Base-by-base conservation (phyloP, 64 coral and sea anemone species). In the Orbicella faveolata region DNA sequence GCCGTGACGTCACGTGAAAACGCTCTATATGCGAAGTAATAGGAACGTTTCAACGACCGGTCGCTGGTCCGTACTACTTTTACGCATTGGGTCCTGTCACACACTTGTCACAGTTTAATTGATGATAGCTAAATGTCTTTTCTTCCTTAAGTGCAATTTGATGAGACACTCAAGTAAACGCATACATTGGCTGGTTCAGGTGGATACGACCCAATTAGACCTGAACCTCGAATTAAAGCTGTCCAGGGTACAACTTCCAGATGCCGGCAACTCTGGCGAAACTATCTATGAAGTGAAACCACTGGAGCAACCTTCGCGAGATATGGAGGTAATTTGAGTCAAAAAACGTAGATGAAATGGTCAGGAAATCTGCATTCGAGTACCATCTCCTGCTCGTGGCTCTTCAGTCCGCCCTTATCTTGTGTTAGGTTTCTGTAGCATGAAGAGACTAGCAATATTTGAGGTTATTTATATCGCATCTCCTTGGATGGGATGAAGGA, bases 151-250 rank as follows among this genome's bases (percentile, higher is more conserved):
- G 9, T 11, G 13, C 54, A 57, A 41, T 41, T 21, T 25, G 6
- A 69, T 69, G 66, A 69, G n/a, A 25, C 20, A 69, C 8, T n/a
- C 19, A 25, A n/a, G 7, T n/a, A 69, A 69, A 26, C n/a, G 20
- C 66, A 25, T n/a, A 9, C 21, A 21, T 5, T 20, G 66, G n/a
- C n/a, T 84, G 52, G 82, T 37, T 72, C 39, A 84, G 17, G 37
- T 84, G n/a, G 82, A 84, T 37, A 52, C 63, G 3, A 61, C 82
- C 23, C 82, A 84, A 11, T 13, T 84, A 37, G 82, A 84, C 15
- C 63, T 72, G 21, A 84, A 84, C 23, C 63, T 72, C 63, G 82
- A 84, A 12, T 52, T 84, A 53, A 6, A 67, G 36, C 4, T 84
- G 10, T 12, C 20, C 20, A 39, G 6, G 3, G 11, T 8, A 70